Evolutionary conservation across 2,888 invertebrate genomes (phyloP), one percentile per base, ranked within the genome.

Genomic region (Lysandra coridon): DNA sequence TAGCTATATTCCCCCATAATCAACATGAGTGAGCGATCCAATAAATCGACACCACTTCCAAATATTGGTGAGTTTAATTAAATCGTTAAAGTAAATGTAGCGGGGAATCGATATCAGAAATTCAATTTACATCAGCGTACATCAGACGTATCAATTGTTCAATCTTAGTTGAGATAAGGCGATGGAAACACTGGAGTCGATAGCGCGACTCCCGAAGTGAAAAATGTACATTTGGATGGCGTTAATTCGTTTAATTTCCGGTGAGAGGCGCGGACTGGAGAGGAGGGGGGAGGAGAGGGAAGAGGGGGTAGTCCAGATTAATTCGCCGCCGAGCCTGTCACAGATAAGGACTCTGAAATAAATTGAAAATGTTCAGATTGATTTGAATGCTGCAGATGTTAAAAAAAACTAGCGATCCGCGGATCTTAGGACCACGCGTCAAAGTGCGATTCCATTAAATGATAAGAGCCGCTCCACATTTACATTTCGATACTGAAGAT

Each of bases 181-280:
- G 89, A 91, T 92, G 93, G 91, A 93, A 91, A 92, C 91, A 92
- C 91, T 90, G 86, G 86, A 92, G 93, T 93, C 90, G 93, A 93
- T 93, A 90, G 90, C 92, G 92, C 91, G 89, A 91, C 87, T 90
- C 86, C 90, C 92, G 90, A 91, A 93, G 94, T 94, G 94, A 94
- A 94, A 94, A 94, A 94, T 94, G 94, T 93, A 94, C 94, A 92
- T 94, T 94, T 93, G 93, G 94, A 94, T 92, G 92, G 94, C 93
- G 94, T 94, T 95, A 95, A 95, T 95, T 95, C 95, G 94, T 94
- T 95, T 95, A 95, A 95, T 95, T 95, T 95, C 95, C 95, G 95
- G 94, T 91, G 91, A 90, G 92, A 89, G 89, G 87, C 86, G 83
- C 83, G 82, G 85, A 85, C 83, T 57, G 14, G 14, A 57, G 83